These are phyloP conservation scores for Agrotis clavis DNA, from an alignment of 2,888 invertebrate genomes.

Conservation along the genomic window DNA sequence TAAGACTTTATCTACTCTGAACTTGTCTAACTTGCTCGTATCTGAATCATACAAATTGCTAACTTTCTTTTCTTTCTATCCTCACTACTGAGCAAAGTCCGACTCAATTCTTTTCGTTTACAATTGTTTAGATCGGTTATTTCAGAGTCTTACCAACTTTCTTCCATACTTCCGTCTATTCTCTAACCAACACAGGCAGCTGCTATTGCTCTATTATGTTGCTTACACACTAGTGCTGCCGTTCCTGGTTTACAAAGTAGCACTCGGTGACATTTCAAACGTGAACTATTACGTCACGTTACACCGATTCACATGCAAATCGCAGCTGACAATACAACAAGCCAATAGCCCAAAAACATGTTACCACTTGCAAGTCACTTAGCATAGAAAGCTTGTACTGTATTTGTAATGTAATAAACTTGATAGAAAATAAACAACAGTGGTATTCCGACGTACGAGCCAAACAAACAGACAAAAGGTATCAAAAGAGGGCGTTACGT, in stretches of 20 bases:
- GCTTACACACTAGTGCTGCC: slow-evolving; percentile 40
- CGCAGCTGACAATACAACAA: slow-evolving; percentile 72
- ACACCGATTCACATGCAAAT: slow-evolving; percentile 77
- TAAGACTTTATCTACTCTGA: neutral
- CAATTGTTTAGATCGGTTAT: too few species aligned
- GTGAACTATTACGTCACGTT: slow-evolving; percentile 69
- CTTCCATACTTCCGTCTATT: slow-evolving; percentile 1
- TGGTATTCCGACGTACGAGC: slow-evolving; percentile 73
- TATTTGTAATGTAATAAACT: slow-evolving; percentile 77
- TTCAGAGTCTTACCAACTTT: neutral
- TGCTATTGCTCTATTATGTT: slow-evolving; percentile 36
- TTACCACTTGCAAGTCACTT: slow-evolving; percentile 78
- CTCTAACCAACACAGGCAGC: slow-evolving; percentile 9
- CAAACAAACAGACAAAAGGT: slow-evolving; percentile 81
- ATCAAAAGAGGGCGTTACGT: slow-evolving; percentile 84
- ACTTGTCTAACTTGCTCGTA: neutral
- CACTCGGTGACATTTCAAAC: slow-evolving; percentile 69
- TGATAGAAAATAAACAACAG: slow-evolving; percentile 80
- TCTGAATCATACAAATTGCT: neutral
- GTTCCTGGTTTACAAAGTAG: slow-evolving; percentile 58
- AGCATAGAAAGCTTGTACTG: slow-evolving; percentile 81
- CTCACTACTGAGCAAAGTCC: too few species aligned
- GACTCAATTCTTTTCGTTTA: too few species aligned
- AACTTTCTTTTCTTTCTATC: too few species aligned
- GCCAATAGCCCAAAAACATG: slow-evolving; percentile 71